These are phyloP conservation scores for Hedya salicella DNA, from an alignment of 2,888 invertebrate species.

Conservation along the genomic window DNA sequence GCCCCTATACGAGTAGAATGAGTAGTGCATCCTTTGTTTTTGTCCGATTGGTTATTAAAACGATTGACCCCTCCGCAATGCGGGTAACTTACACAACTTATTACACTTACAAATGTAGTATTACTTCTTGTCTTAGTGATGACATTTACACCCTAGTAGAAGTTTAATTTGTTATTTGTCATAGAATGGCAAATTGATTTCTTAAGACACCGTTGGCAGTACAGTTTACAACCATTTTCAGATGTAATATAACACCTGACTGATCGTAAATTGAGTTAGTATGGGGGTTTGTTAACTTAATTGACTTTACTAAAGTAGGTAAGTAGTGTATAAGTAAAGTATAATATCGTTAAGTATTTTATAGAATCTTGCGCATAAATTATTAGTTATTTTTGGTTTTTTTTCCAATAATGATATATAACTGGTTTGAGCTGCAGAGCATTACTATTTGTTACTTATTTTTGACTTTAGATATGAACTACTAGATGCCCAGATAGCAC, in stretches of 20 bases:
- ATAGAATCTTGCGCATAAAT: no score
- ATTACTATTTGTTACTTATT: no score
- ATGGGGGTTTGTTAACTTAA: neutral
- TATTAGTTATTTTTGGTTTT: no score
- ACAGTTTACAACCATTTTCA: neutral
- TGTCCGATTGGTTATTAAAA: conserved; percentile 70
- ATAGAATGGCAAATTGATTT: conserved; percentile 8
- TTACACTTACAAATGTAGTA: conserved; percentile 23
- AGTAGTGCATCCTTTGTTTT: conserved; percentile 61
- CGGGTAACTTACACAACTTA: conserved; percentile 64
- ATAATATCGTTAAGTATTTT: no score
- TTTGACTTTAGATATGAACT: no score
- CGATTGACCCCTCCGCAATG: conserved; percentile 75
- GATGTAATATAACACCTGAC: conserved; percentile 12
- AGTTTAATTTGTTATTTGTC: conserved; percentile 9
- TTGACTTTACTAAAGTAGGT: no score
- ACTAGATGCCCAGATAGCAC: no score
- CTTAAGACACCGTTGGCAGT: neutral
- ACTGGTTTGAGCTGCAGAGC: no score
- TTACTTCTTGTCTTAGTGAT: conserved; percentile 14
- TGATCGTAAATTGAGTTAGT: neutral
- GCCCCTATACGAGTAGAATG: conserved; percentile 42
- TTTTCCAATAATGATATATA: no score
- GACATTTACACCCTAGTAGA: conserved; percentile 18
- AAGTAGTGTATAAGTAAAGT: no score